These are phyloP conservation scores for Salvelinus namaycush DNA, from an alignment of 2,113 vertebrate genomes.

Conservation along the genomic window DNA sequence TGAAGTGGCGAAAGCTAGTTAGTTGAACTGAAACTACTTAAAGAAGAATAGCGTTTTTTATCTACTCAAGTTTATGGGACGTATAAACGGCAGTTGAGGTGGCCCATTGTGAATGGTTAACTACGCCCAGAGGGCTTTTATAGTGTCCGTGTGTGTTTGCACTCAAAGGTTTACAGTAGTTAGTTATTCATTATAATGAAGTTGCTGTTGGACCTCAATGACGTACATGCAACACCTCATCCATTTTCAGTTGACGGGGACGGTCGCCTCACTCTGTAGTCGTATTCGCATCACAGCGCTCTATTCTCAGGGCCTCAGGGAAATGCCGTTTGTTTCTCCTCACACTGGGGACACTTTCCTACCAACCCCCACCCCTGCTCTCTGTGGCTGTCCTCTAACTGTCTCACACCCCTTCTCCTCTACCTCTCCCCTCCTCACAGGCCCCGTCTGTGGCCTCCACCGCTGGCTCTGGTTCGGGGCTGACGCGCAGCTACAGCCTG, in stretches of 20 bases:
- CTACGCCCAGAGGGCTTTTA: background rate
- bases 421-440: constrained; percentile 45
- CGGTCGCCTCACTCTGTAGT: too few species aligned
- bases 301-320: too few species aligned
- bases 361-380: constrained; percentile 31
- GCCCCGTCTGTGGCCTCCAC: constrained; percentile 64
- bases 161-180: background rate
- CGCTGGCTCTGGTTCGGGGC: constrained; percentile 67
- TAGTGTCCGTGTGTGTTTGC: background rate
- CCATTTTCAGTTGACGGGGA: background rate
- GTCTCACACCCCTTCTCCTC: constrained; percentile 27
- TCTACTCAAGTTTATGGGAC: constrained; percentile 17
- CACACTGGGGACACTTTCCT: too few species aligned
- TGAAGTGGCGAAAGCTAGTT: background rate
- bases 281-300: too few species aligned
- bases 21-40: constrained; percentile 9
- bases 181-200: too few species aligned
- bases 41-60: background rate
- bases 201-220: too few species aligned
- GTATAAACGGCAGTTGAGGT: constrained; percentile 8
- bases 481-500: constrained; percentile 85
- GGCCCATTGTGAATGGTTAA: background rate
- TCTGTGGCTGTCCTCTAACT: constrained; percentile 30
- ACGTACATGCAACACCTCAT: background rate
- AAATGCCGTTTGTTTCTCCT: too few species aligned